Base-by-base conservation (phyloP, 2,113 vertebrate genomes). In the Clarias magur region DNA sequence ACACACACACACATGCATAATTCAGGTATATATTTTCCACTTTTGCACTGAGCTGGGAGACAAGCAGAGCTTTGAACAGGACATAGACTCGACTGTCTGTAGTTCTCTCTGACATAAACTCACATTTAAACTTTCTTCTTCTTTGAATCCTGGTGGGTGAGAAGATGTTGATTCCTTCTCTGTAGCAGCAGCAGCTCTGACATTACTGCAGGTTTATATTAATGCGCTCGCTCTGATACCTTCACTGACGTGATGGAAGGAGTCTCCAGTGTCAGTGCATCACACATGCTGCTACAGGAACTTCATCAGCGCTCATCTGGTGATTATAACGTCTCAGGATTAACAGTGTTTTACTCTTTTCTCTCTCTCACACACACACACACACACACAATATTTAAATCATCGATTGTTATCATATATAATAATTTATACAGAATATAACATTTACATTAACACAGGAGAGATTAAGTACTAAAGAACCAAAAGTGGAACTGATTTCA, bases 1-100 rank as follows among this genome's bases (percentile, higher is more conserved):
- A 73, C 88, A 72, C 83, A 73, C 76, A 80, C 25, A 65, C 30
- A 70, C 2, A 70, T 72, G 27, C 27, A 73, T 73, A 11, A 87
- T 89, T 89, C 72, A 87, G 76, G 48, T 48, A 78, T 84, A 54
- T 86, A 72, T 86, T 85, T 87, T 42, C 60, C 63, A 84, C 81
- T 87, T 48, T 75, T 11, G 84, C 57, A 48, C 56, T 75, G n/a
- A 76, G 30, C 73, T 81, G 19, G 68, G 48, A 57, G 27, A 27
- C 16, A 13, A 60, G 72, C 23, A 54, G n/a, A 38, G 30, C 67
- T 70, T 70, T 9, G 1, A 38, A 72, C 68, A 72, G 68, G 30
- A 72, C 17, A 8, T 42, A 3, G 34, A 38, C 17, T 42, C 17
- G 16, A 72, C 68, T 21, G 68, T 6, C 34, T 34, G 21, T 42